Base-by-base conservation (phyloP, 2,113 vertebrate genomes). In the Gopherus evgoodei region DNA sequence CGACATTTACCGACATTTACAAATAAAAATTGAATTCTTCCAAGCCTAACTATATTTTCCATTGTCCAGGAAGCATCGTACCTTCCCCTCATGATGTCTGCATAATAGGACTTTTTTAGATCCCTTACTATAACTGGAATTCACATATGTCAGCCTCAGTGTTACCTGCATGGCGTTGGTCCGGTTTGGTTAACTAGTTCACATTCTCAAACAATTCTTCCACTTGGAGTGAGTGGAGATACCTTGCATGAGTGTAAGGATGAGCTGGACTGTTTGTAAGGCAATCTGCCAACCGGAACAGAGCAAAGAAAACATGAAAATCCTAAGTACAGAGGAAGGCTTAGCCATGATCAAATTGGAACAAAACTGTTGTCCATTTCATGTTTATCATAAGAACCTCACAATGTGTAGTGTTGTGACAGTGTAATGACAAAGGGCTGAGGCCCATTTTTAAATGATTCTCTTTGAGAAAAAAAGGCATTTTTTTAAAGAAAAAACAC, bases 201-300 rank as follows among this genome's bases (percentile, higher is more conserved):
- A 91, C 75, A 24, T 27, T 93, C 93, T 91, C 75, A 93, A 87
- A 16, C 65, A 83, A 57, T 86, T 50, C 87, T 69, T 44, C 89
- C 93, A 94, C 1, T 49, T 49, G 91, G 57, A 31, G 88, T 89
- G 93, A 75, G 86, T 49, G 83, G 95, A 86, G 72, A 2, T 0
- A 83, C 49, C 53, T 35, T 49, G 76, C 89, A 85, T 0, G 35
- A 62, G 3, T 8, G 52, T 31, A 76, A 87, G 90, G 90, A 90
- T 2, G 93, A 93, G 47, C 84, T 90, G 94, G 31, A 7, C 94
- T 91, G 84, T 86, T 88, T 89, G 29, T 52, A 86, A 96, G 22
- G 76, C 85, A 81, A 95, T 82, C 94, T 54, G 93, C 53, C 16
- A 87, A 27, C 12, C 12, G 1, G 12, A 47, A 27, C 1, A 78